phyloP scores from a whole-genome alignment of 2,888 invertebrate species.

The Smittia sp. region DNA sequence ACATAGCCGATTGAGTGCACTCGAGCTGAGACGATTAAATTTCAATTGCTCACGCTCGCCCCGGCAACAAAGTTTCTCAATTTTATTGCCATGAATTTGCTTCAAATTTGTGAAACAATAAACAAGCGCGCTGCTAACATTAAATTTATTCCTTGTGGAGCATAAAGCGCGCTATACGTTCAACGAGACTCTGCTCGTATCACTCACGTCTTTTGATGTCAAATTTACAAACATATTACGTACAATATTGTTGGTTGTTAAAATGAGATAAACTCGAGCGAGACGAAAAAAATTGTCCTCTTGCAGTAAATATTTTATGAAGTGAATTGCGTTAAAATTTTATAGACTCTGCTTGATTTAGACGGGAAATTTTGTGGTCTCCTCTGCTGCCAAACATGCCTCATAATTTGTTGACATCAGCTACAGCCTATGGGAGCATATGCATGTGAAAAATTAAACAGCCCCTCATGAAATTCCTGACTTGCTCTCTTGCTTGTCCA shows the following conservation, averaged over 20 bases:
- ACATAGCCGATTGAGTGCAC: background rate
- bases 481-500: background rate
- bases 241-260: slow-evolving; percentile 30
- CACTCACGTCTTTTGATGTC: too few relatives aligned
- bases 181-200: too few relatives aligned
- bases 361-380: too few relatives aligned
- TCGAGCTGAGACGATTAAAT: background rate
- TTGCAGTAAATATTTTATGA: slow-evolving; percentile 35
- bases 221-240: too few relatives aligned
- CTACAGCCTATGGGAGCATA: background rate
- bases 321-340: slow-evolving; percentile 19
- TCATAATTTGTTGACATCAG: slow-evolving; percentile 27
- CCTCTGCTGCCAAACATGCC: too few relatives aligned
- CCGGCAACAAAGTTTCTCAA: too few relatives aligned
- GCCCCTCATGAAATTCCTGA: background rate
- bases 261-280: slow-evolving; percentile 28
- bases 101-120: too few relatives aligned
- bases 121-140: too few relatives aligned
- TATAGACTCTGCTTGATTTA: slow-evolving; percentile 28
- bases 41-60: background rate
- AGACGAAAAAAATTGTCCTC: background rate
- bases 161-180: too few relatives aligned
- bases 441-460: slow-evolving; percentile 26
- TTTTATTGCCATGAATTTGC: too few relatives aligned
- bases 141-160: too few relatives aligned